Conservation (phyloP, 2,797 vertebrate genomes). For the Aphelocoma californica region DNA sequence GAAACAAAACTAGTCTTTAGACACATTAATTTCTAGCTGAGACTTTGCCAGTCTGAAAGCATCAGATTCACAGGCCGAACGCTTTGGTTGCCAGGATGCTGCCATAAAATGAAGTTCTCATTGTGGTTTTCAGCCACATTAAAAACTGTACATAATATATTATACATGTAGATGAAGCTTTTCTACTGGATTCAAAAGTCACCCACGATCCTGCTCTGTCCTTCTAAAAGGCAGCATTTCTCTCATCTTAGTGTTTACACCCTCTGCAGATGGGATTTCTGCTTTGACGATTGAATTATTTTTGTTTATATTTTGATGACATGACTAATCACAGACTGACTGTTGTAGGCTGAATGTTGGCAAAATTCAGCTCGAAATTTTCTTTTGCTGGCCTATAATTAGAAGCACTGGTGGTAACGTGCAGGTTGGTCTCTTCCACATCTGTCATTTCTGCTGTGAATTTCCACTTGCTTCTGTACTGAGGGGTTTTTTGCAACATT, state of each 20-base stretch:
- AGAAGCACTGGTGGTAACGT: neutral
- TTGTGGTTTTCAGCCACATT: neutral
- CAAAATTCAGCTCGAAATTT: neutral
- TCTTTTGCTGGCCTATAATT: neutral
- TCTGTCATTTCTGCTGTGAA: neutral
- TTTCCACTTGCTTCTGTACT: neutral
- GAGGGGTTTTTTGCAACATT: neutral
- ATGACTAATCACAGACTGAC: neutral
- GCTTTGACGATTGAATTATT: neutral
- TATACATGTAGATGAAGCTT: rapidly evolving
- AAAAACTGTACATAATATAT: rapidly evolving
- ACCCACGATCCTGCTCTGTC: neutral
- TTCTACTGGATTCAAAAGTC: neutral
- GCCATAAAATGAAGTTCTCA: neutral
- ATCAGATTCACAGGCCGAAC: neutral
- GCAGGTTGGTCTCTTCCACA: neutral
- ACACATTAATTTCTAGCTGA: neutral
- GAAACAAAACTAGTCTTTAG: neutral
- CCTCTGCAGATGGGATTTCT: neutral
- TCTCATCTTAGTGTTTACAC: neutral
- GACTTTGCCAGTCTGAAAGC: neutral
- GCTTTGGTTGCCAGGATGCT: neutral
- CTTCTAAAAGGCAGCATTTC: neutral
- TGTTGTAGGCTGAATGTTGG: neutral
- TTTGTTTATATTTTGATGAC: neutral